A percentile compares a stretch with the other conserved stretches of the same genome.
Evolutionary conservation across 2,113 vertebrate genomes (phyloP).

Genomic region (Petaurus breviceps): DNA sequence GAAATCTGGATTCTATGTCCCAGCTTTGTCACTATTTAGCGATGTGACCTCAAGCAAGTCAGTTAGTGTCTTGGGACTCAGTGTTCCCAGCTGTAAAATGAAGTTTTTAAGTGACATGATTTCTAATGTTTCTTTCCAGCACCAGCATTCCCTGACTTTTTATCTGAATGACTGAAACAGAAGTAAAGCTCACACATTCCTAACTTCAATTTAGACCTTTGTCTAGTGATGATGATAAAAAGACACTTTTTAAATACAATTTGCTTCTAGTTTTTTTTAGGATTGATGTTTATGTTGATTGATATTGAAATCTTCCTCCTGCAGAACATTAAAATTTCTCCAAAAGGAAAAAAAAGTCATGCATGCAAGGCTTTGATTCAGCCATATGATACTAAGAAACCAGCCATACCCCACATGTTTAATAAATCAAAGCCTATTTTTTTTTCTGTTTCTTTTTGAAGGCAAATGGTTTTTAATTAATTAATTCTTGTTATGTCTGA

Average conservation of each 20-base stretch:
- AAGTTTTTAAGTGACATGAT: not conserved
- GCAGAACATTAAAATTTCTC: conserved; percentile 24
- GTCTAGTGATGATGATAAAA: not conserved
- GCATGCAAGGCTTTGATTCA: conserved; percentile 5
- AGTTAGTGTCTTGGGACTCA: not conserved
- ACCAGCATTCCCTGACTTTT: not conserved
- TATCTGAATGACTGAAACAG: not conserved
- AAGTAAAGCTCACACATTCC: not conserved
- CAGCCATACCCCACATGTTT: not conserved
- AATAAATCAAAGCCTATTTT: not conserved
- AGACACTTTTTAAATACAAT: not conserved
- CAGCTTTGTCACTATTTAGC: not conserved
- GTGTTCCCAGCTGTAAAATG: not conserved
- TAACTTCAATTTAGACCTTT: not conserved
- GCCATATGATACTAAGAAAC: not conserved
- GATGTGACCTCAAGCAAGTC: not conserved
- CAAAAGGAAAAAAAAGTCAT: conserved; percentile 4
- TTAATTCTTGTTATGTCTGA: not conserved
- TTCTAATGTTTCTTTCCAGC: not conserved
- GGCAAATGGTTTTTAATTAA: not conserved
- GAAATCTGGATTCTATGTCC: not conserved
- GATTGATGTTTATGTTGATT: conserved; percentile 23
- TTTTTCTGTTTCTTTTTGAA: conserved; percentile 30
- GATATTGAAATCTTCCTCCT: not conserved
- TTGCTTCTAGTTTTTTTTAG: not conserved